These are phyloP conservation scores for Drosophila sp. DNA, from an alignment of 1,140 invertebrate species.

Conservation along the genomic window DNA sequence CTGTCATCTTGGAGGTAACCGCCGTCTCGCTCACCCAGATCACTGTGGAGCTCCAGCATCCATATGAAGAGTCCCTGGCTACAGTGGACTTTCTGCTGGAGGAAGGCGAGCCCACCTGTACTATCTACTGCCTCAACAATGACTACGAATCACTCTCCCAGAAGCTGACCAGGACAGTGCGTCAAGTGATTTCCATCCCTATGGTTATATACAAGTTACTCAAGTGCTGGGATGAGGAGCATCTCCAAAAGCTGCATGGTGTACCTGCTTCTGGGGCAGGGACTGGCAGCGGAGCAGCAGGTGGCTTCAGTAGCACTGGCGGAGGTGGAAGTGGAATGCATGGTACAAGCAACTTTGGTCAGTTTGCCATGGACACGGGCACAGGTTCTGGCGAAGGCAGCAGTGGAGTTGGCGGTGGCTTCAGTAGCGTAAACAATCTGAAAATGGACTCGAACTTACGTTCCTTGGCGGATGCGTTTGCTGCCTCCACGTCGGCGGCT, in stretches of 20 bases:
- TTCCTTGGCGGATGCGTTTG: constrained; percentile 66
- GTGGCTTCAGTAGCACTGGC: constrained; percentile 43
- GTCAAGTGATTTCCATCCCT: constrained; percentile 96
- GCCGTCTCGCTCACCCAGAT: constrained; percentile 95
- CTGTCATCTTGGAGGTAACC: constrained; percentile 95
- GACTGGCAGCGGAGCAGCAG: constrained; percentile 82
- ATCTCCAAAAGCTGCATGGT: constrained; percentile 85
- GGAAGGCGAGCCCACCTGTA: constrained; percentile 90
- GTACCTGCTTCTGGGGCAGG: constrained; percentile 74
- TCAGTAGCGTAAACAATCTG: constrained; percentile 54
- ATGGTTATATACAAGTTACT: constrained; percentile 91
- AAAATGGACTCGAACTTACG: constrained; percentile 68
- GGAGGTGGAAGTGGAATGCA: constrained; percentile 20
- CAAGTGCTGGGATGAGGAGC: constrained; percentile 87
- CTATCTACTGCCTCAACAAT: constrained; percentile 87
- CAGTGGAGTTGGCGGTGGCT: constrained; percentile 44
- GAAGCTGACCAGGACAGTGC: constrained; percentile 93
- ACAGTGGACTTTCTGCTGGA: constrained; percentile 95
- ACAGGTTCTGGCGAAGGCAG: constrained; percentile 8
- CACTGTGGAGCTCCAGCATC: constrained; percentile 96
- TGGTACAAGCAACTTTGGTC: constrained; percentile 47
- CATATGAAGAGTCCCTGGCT: constrained; percentile 95
- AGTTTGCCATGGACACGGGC: constrained; percentile 56
- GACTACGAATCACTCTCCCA: constrained; percentile 87
- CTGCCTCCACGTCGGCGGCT: constrained; percentile 69